Base-by-base conservation (phyloP, 2,797 vertebrate genomes). In the Chelon auratus region DNA sequence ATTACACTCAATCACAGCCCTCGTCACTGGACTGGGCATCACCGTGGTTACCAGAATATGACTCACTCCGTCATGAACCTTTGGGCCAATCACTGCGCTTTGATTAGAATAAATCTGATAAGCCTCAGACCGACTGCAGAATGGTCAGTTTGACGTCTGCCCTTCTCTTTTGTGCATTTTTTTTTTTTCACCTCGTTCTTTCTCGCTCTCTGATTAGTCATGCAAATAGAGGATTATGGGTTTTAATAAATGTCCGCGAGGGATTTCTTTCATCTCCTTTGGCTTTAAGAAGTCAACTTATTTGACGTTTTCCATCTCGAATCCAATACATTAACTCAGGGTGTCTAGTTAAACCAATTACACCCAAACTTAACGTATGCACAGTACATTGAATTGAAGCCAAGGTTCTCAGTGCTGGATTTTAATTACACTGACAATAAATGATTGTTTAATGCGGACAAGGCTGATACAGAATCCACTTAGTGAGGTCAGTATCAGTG, bases 21-120 rank as follows among this genome's bases (percentile, higher is more conserved):
- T 75, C 81, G 70, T 87, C 87, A 86, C 86, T 83, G 68, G 68
- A 47, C 76, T 77, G 80, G 80, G 80, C 84, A 54, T 93, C 91
- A 87, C 85, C 68, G 64, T 85, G 72, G 87, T 91, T 87, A 88
- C 87, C 81, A 90, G 91, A 91, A 80, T 77, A 89, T 72, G 70
- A 84, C 75, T 86, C 52, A 53, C 89, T 87, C 73, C 80, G 67
- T 92, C 90, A 92, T 61, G 71, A 72, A 70, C 76, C 72, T 75
- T 24, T 42, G n/a, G 69, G 61, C 91, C 87, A 87, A 90, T 92
- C 83, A 64, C 37, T 59, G 71, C 2, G 17, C 81, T 79, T 86
- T 64, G 69, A 79, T 75, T 77, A 70, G 75, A 69, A 79, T 79
- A 91, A 89, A 93, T 91, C 89, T 89, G 92, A 91, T 93, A 93